Conservation (phyloP, 2,797 vertebrate species). For the Lerista edwardsae region DNA sequence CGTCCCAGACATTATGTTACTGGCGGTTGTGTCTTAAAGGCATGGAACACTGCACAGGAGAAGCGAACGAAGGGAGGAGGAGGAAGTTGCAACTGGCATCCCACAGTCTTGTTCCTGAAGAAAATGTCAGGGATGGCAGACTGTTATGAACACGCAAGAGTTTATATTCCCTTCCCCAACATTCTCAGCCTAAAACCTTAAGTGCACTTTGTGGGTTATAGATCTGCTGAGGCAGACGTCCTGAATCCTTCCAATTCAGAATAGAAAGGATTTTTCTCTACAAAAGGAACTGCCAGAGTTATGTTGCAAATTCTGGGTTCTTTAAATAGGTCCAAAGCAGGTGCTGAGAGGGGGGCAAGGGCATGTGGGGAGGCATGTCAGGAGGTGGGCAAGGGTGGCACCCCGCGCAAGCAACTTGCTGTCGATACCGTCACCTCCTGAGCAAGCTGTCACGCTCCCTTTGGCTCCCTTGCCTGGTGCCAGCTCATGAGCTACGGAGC, state of each 20-base stretch:
- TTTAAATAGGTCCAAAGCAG: neutral
- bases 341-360: no score
- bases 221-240: neutral
- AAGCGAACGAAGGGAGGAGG: neutral
- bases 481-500: no score
- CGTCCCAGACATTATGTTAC: neutral
- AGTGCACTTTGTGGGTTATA: neutral
- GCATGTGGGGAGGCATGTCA: no score
- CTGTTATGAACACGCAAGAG: slow-evolving; percentile 7
- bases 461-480: no score
- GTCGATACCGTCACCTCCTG: no score
- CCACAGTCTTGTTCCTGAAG: accelerated
- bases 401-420: no score
- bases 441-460: no score
- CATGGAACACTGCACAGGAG: neutral
- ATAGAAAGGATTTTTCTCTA: neutral
- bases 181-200: slow-evolving; percentile 8
- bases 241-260: neutral
- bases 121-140: slow-evolving; percentile 15
- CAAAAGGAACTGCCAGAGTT: neutral
- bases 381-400: no score
- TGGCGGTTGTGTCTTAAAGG: neutral
- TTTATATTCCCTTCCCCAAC: slow-evolving; percentile 9
- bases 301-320: neutral
- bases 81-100: slow-evolving; percentile 18